These are phyloP conservation scores for Phataginus tricuspis DNA, from an alignment of 2,797 vertebrate genomes.

Conservation along the genomic window DNA sequence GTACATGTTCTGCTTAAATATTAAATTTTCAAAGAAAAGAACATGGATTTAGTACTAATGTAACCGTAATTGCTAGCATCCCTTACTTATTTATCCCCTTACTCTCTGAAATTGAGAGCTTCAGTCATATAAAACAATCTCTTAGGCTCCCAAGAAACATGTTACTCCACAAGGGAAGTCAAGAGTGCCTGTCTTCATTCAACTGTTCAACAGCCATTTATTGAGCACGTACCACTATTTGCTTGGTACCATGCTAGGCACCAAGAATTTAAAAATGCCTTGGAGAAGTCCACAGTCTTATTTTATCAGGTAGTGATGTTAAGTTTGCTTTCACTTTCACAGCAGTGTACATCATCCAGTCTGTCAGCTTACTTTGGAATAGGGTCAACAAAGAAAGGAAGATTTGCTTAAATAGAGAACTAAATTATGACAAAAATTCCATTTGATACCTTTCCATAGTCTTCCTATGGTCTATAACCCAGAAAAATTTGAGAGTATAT, in stretches of 20 bases:
- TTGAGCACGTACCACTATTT: not conserved
- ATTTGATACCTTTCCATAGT: conserved; percentile 70
- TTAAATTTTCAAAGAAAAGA: conserved; percentile 47
- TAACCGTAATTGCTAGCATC: conserved; percentile 21
- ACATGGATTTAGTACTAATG: not conserved
- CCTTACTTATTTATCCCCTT: not conserved
- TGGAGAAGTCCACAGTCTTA: not conserved
- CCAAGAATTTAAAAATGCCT: not conserved
- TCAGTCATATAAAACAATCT: not conserved
- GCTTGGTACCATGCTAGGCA: not conserved
- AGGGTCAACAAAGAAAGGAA: conserved; percentile 56
- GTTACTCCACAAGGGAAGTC: not conserved
- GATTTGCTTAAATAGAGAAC: conserved; percentile 57
- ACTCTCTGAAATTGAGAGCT: conserved; percentile 27
- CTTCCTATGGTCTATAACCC: conserved; percentile 59
- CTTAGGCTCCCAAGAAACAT: not conserved
- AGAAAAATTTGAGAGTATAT: conserved; percentile 71
- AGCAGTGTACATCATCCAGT: not conserved
- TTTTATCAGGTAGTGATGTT: conserved; percentile 38
- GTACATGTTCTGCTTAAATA: not conserved
- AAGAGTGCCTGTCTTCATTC: not conserved
- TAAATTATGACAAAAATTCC: conserved; percentile 52
- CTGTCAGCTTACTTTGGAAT: conserved; percentile 56
- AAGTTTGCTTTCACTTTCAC: conserved; percentile 27
- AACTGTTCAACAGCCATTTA: not conserved